Evolutionary conservation across 2,888 invertebrate genomes (phyloP).

Genomic region (Amphipyra tragopoginis): DNA sequence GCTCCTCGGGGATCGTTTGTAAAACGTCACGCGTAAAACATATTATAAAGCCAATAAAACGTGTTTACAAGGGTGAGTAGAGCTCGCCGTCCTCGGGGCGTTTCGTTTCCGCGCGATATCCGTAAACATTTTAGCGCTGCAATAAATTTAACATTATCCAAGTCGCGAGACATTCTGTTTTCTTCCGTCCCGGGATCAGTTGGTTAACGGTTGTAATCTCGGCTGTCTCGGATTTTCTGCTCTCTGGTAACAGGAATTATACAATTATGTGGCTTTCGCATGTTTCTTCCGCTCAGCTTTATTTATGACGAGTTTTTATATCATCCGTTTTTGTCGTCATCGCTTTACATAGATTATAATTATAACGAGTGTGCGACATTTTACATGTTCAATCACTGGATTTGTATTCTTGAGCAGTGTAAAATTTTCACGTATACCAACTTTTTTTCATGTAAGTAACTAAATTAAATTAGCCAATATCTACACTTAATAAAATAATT

Average conservation of each 20-base stretch:
- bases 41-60: slow-evolving; percentile 90
- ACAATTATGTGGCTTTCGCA: slow-evolving; percentile 80
- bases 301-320: slow-evolving; percentile 62
- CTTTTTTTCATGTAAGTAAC: too few species aligned
- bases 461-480: too few species aligned
- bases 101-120: slow-evolving; percentile 84
- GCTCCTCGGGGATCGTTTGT: slow-evolving; percentile 89
- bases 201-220: slow-evolving; percentile 88
- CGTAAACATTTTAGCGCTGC: slow-evolving; percentile 90
- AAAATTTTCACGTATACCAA: too few species aligned
- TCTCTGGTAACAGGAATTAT: slow-evolving; percentile 81
- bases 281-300: slow-evolving; percentile 72
- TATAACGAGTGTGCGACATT: slow-evolving; percentile 2
- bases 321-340: slow-evolving; percentile 31
- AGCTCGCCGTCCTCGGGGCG: slow-evolving; percentile 80
- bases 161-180: slow-evolving; percentile 88
- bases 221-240: slow-evolving; percentile 83
- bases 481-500: too few species aligned
- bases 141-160: slow-evolving; percentile 89
- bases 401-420: neutral
- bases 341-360: slow-evolving; percentile 27
- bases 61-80: slow-evolving; percentile 90
- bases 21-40: slow-evolving; percentile 90
- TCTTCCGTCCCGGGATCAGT: slow-evolving; percentile 87
- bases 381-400: neutral